A percentile compares a stretch with the other conserved stretches of the same genome.
Conservation (phyloP, 1,140 invertebrate genomes). For the Calosoma granatense region DNA sequence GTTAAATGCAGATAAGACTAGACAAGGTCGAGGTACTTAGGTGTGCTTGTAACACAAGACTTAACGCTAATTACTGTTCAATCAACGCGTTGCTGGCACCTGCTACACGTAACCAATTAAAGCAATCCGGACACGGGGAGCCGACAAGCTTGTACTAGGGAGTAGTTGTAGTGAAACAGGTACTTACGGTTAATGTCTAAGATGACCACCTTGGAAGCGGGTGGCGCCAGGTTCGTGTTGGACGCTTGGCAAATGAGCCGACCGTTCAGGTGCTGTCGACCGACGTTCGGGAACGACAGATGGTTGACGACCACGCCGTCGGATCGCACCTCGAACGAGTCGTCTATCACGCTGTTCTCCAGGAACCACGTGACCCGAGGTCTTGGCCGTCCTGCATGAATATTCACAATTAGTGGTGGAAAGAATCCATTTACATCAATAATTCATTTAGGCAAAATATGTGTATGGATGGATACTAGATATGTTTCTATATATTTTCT, state of each 20-base stretch:
- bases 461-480: not conserved
- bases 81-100: not conserved
- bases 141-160: too few relatives aligned
- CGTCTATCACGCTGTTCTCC: constrained; percentile 72
- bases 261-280: constrained; percentile 65
- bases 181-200: constrained; percentile 81
- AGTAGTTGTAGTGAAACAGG: constrained; percentile 1
- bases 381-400: constrained; percentile 57
- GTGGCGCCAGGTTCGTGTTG: constrained; percentile 71
- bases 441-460: not conserved
- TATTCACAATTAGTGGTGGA: too few relatives aligned
- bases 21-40: not conserved
- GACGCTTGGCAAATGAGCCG: constrained; percentile 72
- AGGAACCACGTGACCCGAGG: constrained; percentile 76
- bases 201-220: constrained; percentile 61
- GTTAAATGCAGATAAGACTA: too few relatives aligned
- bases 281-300: constrained; percentile 61
- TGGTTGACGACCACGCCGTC: constrained; percentile 67
- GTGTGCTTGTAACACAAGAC: too few relatives aligned
- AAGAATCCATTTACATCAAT: constrained; percentile 15
- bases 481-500: not conserved
- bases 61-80: not conserved
- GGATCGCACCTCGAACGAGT: constrained; percentile 58
- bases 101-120: not conserved
- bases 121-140: not conserved